These are phyloP conservation scores for Sorex araneus DNA, from an alignment of 2,113 vertebrate genomes.

Conservation along the genomic window DNA sequence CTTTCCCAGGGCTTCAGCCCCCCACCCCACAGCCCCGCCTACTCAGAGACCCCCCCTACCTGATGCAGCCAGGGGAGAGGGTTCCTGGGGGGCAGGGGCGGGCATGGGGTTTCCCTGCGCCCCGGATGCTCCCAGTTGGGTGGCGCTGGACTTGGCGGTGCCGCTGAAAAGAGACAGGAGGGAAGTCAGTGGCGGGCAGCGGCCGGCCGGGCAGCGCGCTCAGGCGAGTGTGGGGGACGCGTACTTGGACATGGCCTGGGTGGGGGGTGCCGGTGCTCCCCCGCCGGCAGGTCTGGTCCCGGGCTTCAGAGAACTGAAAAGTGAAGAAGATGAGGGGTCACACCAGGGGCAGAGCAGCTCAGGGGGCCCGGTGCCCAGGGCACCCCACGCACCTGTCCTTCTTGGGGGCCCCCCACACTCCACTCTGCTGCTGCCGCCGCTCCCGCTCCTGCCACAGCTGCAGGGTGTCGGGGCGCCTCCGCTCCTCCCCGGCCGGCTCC, in stretches of 20 bases:
- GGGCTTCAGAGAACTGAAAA: slow-evolving; percentile 89
- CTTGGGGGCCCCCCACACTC: slow-evolving; percentile 58
- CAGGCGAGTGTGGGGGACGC: slow-evolving; percentile 40
- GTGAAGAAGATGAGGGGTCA: background rate
- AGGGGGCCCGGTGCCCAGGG: background rate
- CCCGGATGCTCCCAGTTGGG: slow-evolving; percentile 48
- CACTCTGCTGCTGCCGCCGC: slow-evolving; percentile 86
- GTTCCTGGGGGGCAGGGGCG: slow-evolving; percentile 41
- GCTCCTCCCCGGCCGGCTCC: slow-evolving; percentile 87
- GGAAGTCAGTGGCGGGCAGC: background rate
- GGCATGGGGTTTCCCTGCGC: slow-evolving; percentile 29
- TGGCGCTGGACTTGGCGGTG: slow-evolving; percentile 82
- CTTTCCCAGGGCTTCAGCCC: background rate
- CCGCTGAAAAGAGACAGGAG: slow-evolving; percentile 87
- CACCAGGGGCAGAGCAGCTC: background rate
- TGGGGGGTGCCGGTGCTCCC: background rate
- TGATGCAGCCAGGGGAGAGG: slow-evolving; percentile 68
- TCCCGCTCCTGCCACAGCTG: slow-evolving; percentile 95
- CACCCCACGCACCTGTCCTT: slow-evolving; percentile 80
- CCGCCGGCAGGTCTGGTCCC: slow-evolving; percentile 67
- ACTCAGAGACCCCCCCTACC: slow-evolving; percentile 61
- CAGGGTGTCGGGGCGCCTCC: slow-evolving; percentile 90
- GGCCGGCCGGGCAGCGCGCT: background rate
- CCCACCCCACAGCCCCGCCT: background rate
- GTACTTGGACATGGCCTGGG: slow-evolving; percentile 86